Base-by-base conservation (phyloP, 2,888 invertebrate genomes). In the Tachina fera region DNA sequence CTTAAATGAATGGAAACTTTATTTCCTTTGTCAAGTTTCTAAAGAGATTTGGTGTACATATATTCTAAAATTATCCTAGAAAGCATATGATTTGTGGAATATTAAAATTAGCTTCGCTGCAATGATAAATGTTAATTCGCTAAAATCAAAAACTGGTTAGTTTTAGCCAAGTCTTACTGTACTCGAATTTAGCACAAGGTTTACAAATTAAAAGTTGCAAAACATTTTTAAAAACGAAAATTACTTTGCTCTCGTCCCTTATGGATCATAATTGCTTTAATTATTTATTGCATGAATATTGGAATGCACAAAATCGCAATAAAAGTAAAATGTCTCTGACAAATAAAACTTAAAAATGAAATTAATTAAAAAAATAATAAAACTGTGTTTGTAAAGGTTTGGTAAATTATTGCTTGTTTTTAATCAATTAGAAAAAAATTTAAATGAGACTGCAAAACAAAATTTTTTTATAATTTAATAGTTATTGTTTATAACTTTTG, bases 311-410 rank as follows among this genome's bases (percentile, higher is more conserved):
- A 47, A 43, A 39, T 22, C 47, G 53, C 8, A 39, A 58, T 51
- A 60, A n/a, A n/a, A 78, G 49, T 61, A n/a, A 51, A 61, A 51
- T 71, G 78, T 63, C 61, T 63, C 51, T 53, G 53, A 19, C 43
- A 61, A 61, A 31, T 11, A 49, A 49, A 41, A 72, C 19, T 6
- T 31, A 31, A 31, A 31, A 31, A 31, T 31, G 5, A 74, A 22
- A 67, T 43, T 70, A 22, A 41, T 53, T 53, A 51, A 39, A 39
- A 47, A 9, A 72, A 16, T 19, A 61, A 41, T 41, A 39, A 60
- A 60, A 68, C 19, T 19, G 31, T 61, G 51, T 61, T 61, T 78
- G n/a, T n/a, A n/a, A n/a, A 16, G 19, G 60, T 68, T 41, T 41
- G n/a, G 41, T 74, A 19, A 74, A 51, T 43, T 61, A n/a, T 19